Base-by-base conservation (phyloP, 2,888 invertebrate genomes). In the Eupeodes latifasciatus region DNA sequence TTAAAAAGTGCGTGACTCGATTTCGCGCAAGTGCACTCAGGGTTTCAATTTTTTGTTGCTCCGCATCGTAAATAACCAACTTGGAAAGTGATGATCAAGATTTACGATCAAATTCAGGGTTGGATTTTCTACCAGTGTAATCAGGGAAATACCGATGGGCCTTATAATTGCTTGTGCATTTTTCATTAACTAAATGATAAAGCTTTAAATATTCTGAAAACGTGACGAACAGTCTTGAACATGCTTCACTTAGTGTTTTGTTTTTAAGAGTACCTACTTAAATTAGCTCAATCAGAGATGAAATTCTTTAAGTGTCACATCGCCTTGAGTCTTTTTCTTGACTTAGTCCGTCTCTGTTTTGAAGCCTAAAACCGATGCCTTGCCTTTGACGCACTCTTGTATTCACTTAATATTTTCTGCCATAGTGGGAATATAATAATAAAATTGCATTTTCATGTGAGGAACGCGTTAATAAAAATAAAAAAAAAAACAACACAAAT, bases 1-100 rank as follows among this genome's bases (percentile, higher is more conserved):
- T 88, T 88, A 88, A 81, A 87, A 88, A 88, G 81, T 88, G 88
- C 88, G 88, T 88, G 88, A 85, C 88, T 85, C 85, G 81, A 85
- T 85, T 88, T 88, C 85, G 84, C 87, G 67, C 87, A 76, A 80
- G 61, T 83, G 80, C 76, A 76, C 57, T 78, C 64, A 55, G 12
- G 51, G 55, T 61, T 62, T 49, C 36, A 66, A 47, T 49, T 81
- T 81, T 53, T 55, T 49, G 34, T 72, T 51, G n/a, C 16, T 49
- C 51, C 16, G 76, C 66, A 72, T 61, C 55, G 53, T 55, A 81
- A 57, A 47, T 47, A 57, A 19, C 47, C 51, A 9, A 49, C 36
- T 71, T 16, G 69, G 19, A 71, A 69, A 51, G 71, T 55, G 71
- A 71, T 71, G 71, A 71, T 71, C 71, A 71, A 55, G 71, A 71